A percentile compares a stretch with the other conserved stretches of the same genome.
Conservation (phyloP, 2,113 vertebrate genomes). For the Paracyprichromis sp. region DNA sequence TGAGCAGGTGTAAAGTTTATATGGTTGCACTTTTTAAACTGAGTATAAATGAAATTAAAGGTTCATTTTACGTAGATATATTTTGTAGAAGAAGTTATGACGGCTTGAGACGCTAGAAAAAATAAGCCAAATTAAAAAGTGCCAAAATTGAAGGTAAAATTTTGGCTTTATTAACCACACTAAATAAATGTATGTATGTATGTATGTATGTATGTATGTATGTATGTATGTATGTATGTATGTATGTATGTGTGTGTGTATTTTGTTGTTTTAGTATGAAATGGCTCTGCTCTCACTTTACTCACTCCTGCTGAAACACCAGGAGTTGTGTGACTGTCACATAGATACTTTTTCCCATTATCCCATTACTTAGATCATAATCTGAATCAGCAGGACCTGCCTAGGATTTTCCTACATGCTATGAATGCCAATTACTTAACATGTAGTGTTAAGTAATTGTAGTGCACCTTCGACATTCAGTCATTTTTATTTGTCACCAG, state of each 20-base stretch:
- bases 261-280: not conserved
- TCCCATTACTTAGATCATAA: not conserved
- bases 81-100: not conserved
- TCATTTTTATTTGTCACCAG: not conserved
- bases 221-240: rapidly evolving
- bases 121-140: not conserved
- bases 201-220: rapidly evolving
- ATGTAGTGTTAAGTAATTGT: not conserved
- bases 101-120: not conserved
- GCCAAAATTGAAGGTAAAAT: not conserved
- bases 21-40: not conserved
- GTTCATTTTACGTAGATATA: not conserved
- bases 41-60: not conserved
- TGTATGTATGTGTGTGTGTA: too few species aligned
- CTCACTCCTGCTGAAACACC: not conserved
- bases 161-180: too few species aligned
- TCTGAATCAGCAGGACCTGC: not conserved
- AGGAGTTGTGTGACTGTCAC: not conserved
- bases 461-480: not conserved
- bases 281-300: not conserved
- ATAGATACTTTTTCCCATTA: not conserved
- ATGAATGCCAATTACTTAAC: not conserved
- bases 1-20: not conserved
- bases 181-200: too few species aligned
- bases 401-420: not conserved